phyloP scores from a whole-genome alignment of 2,888 invertebrate genomes.

The Acrocyrtus sp. region DNA sequence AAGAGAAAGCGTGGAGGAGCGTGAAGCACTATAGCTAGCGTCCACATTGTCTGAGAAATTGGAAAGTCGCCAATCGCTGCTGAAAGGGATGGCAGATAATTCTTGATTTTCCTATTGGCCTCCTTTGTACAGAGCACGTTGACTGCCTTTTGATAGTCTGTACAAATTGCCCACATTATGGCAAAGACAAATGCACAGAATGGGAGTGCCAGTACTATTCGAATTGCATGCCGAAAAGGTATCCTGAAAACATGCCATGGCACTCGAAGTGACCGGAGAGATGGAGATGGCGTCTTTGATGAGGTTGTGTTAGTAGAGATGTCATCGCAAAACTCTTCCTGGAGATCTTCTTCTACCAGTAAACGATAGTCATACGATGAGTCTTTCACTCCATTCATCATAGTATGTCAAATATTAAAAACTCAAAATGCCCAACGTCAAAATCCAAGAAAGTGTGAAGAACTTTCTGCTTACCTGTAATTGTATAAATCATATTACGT shows the following conservation, averaged over 20 bases:
- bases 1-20: conserved; percentile 83
- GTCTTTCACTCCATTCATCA: conserved; percentile 43
- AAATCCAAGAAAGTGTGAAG: background rate
- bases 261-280: conserved; percentile 12
- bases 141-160: conserved; percentile 86
- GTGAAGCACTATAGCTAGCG: conserved; percentile 82
- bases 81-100: conserved; percentile 92
- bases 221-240: conserved; percentile 74
- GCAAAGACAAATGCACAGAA: conserved; percentile 82
- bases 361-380: conserved; percentile 51
- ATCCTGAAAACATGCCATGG: conserved; percentile 65
- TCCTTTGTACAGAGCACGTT: conserved; percentile 80
- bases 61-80: conserved; percentile 92
- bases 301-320: background rate
- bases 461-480: conserved; percentile 52
- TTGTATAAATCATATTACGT: conserved; percentile 44
- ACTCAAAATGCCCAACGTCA: background rate
- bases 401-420: too few species aligned
- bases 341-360: conserved; percentile 45
- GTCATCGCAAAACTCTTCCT: conserved; percentile 35
- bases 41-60: conserved; percentile 91
- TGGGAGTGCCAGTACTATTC: conserved; percentile 78
- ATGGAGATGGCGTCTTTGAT: background rate
- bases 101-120: conserved; percentile 71
- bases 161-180: conserved; percentile 81